A percentile compares a stretch with the other conserved stretches of the same genome.
These are phyloP conservation scores for Xerus rutilus DNA, from an alignment of 2,797 vertebrate genomes.

Conservation along the genomic window DNA sequence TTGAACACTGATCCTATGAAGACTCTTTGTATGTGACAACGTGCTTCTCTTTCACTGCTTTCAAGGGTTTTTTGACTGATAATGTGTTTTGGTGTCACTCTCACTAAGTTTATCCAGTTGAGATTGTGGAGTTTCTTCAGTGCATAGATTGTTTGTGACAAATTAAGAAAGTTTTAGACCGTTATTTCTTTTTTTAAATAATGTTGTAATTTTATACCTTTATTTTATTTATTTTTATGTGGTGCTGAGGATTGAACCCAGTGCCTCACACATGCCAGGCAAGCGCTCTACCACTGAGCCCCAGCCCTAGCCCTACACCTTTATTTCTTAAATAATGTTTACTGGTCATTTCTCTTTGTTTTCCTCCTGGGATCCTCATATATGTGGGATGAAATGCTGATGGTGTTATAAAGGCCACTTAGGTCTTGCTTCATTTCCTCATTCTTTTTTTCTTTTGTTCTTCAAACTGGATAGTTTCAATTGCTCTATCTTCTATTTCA, in stretches of 20 bases:
- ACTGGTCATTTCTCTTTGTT: neutral
- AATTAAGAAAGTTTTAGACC: neutral
- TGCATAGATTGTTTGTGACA: neutral
- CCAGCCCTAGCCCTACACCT: neutral
- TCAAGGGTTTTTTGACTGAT: neutral
- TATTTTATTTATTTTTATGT: no score
- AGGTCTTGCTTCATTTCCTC: neutral
- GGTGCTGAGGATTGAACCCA: no score
- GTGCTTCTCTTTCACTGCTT: neutral
- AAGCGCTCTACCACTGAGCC: no score
- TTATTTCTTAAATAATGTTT: neutral
- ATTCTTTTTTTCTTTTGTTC: neutral
- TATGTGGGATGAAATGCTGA: neutral
- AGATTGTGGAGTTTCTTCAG: neutral
- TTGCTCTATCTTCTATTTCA: neutral
- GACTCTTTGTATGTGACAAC: neutral
- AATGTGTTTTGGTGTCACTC: neutral
- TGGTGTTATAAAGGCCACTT: neutral
- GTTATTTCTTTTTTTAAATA: neutral
- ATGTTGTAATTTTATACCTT: neutral
- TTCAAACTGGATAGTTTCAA: neutral
- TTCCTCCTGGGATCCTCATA: neutral
- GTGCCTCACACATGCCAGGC: no score
- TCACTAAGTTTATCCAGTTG: no score
- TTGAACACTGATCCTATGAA: neutral